phyloP scores from a whole-genome alignment of 2,888 invertebrate species.

The Alentia gelatinosa region DNA sequence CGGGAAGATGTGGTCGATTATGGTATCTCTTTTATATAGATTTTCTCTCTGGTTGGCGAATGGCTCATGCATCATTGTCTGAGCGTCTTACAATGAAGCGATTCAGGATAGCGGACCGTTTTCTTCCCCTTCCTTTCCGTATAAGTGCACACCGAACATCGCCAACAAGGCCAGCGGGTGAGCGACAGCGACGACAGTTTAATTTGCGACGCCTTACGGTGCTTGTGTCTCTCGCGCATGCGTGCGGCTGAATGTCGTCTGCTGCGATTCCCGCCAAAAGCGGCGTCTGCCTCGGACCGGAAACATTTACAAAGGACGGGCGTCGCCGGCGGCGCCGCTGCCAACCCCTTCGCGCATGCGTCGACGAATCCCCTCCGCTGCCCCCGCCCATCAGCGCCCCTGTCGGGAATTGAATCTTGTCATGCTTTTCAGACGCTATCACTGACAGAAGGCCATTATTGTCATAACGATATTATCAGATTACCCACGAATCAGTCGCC shows the following conservation, averaged over 20 bases:
- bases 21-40: no score
- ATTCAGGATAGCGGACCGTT: no score
- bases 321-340: background rate
- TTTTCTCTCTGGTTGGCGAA: no score
- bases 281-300: background rate
- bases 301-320: background rate
- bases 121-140: no score
- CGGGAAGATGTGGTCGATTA: no score
- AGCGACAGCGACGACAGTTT: background rate
- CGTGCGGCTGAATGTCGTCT: background rate
- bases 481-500: background rate
- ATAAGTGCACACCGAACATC: no score
- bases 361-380: background rate
- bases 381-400: background rate
- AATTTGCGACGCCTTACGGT: background rate
- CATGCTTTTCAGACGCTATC: conserved; percentile 20
- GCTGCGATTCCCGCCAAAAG: background rate
- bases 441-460: conserved; percentile 42
- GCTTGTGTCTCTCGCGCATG: background rate
- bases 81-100: no score
- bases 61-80: no score
- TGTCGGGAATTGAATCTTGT: conserved; percentile 1
- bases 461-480: conserved; percentile 41
- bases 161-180: background rate
- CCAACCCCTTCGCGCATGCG: background rate